These are phyloP conservation scores for Eclectus roratus DNA, from an alignment of 2,113 vertebrate species.

Conservation along the genomic window DNA sequence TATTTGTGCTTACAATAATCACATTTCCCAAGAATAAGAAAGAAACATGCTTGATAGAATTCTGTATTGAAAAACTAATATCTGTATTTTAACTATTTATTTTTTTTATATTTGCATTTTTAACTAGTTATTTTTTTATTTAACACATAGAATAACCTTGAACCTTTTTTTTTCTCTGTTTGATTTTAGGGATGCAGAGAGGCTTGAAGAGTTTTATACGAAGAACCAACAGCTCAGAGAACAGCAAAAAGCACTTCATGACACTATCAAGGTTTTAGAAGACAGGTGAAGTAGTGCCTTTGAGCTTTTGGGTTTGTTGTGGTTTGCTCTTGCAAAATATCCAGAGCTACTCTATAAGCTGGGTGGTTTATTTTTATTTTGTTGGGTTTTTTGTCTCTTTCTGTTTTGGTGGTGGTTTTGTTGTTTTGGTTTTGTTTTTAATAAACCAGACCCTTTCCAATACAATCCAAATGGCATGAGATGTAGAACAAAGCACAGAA, in stretches of 20 bases:
- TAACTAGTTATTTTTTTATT: too few relatives aligned
- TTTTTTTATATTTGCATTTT: too few relatives aligned
- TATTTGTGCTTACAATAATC: neutral
- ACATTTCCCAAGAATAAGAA: neutral
- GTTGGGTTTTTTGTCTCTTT: neutral
- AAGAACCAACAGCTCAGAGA: slow-evolving; percentile 93
- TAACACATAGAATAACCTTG: neutral
- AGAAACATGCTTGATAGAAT: neutral
- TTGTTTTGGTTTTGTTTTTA: neutral
- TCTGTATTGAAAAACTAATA: neutral
- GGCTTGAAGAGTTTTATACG: slow-evolving; percentile 89
- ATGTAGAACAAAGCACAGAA: neutral
- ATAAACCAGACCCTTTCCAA: neutral
- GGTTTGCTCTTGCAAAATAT: neutral
- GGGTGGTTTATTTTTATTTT: neutral
- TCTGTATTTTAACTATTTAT: neutral
- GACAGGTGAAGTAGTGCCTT: slow-evolving; percentile 80
- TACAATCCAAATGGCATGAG: neutral
- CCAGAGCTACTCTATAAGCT: neutral
- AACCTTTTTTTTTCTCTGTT: neutral
- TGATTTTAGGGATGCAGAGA: slow-evolving; percentile 88
- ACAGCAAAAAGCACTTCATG: slow-evolving; percentile 88
- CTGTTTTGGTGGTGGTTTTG: neutral
- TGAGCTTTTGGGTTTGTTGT: neutral
- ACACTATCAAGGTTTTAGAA: slow-evolving; percentile 86